Base-by-base conservation (phyloP, 2,888 invertebrate species). In the Cheilosia variabilis region DNA sequence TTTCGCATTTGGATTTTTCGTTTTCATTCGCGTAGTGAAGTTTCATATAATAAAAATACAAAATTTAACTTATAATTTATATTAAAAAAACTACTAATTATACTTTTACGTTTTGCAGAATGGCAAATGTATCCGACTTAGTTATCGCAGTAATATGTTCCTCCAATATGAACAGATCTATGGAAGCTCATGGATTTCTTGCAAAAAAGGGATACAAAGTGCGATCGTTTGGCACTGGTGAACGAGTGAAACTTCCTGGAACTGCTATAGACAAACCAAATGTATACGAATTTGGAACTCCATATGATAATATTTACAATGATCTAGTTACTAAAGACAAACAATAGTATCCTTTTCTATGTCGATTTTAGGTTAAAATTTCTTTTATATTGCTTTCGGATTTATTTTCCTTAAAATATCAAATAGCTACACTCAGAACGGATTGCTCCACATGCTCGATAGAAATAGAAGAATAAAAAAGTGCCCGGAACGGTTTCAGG, bases 121-220 rank as follows among this genome's bases (percentile, higher is more conserved):
- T 92, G 91, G 90, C 91, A 60, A 89, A 89, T 62, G 88, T 87
- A 37, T 89, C 90, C 57, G 93, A 95, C 89, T 92, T 97, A 89
- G 95, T 95, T 90, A 95, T 99, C 89, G 99, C 99, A 27, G 98
- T 99, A 72, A 97, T 98, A 88, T 99, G 99, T 93, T 99, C 99
- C 9, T 99, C 98, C 90, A 99, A 99, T 92, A 99, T 99, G 98
- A 99, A 99, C 91, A 94, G 99, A 79, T 99, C 98, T 90, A 99
- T 99, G 99, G 99, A 99, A 93, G 99, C 99, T 17, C 99, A 99
- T 93, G 97, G 97, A 78, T 98, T 98, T 92, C 93, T 99, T 62
- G 97, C 98, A 73, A 99, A 99, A 93, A 98, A 98, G 90, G 99
- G 99, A 15, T 99, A 97, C 91, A 96, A 96, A 91, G 99, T 99